phyloP scores from a whole-genome alignment of 2,888 invertebrate species.

The Neoascia interrupta region DNA sequence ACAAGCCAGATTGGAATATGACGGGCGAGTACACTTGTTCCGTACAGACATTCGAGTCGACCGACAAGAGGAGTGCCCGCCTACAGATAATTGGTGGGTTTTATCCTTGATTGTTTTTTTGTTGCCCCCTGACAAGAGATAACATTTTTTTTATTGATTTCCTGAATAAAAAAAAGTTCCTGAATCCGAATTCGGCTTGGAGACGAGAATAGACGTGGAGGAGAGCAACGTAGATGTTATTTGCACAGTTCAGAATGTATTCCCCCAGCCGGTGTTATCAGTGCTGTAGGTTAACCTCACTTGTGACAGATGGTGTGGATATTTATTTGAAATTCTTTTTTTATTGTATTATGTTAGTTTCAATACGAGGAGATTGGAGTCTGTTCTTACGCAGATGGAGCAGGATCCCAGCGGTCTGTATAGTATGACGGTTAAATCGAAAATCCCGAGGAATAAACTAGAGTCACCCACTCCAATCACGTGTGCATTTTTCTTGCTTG shows the following conservation, averaged over 20 bases:
- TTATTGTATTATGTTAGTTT: conserved; percentile 72
- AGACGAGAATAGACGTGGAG: conserved; percentile 77
- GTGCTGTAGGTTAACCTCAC: conserved; percentile 75
- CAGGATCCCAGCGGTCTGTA: conserved; percentile 79
- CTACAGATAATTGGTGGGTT: conserved; percentile 80
- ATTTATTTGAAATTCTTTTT: not conserved
- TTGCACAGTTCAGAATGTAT: conserved; percentile 79
- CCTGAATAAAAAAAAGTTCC: conserved; percentile 77
- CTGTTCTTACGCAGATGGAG: conserved; percentile 77
- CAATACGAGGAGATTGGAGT: conserved; percentile 77
- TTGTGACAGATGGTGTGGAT: not conserved
- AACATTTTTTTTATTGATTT: no score
- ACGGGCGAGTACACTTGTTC: conserved; percentile 80
- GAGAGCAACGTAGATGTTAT: conserved; percentile 77
- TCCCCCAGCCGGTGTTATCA: conserved; percentile 77
- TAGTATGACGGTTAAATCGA: conserved; percentile 78
- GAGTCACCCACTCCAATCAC: conserved; percentile 80
- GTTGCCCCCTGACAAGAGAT: no score
- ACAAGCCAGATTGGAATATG: conserved; percentile 80
- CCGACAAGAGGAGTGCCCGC: conserved; percentile 79
- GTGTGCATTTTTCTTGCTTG: conserved; percentile 79
- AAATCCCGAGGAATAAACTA: conserved; percentile 78
- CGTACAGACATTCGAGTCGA: conserved; percentile 79
- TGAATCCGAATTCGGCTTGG: conserved; percentile 79
- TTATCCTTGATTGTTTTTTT: no score